Evolutionary conservation across 92 coral and sea anemone species (phyloP), one percentile per base, ranked within the genome.

Genomic region (Zoanthus gigantus): DNA sequence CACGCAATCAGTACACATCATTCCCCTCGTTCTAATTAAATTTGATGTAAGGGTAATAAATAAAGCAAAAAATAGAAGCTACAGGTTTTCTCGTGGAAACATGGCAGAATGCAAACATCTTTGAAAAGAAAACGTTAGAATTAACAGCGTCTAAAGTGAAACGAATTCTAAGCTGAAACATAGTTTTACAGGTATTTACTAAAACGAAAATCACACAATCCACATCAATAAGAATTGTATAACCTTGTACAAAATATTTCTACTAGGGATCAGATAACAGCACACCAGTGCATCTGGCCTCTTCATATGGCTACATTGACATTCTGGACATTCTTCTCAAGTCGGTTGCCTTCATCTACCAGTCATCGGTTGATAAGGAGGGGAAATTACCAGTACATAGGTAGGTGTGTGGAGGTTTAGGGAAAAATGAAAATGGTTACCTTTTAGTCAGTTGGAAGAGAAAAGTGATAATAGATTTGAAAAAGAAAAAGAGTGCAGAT

Each of bases 281-380:
- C 77, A 95, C 98, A 0, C 93, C 98, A 1, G 95, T 95, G 23
- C 98, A 95, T 44, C 76, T 95, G 71, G 98, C 98, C n/a, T 95
- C 96, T 30, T 95, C 98, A 18, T 95, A 95, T 84, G 98, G 98
- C 73, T 95, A 95, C 93, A 95, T 95, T 94, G 98, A 95, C 83
- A 95, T 95, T 44, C 93, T 95, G 67, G 98, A 95, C 72, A 93
- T 91, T 78, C 54, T 95, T 15, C 94, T 95, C 88, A 93, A 95
- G 86, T 95, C 98, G 8, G 98, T 95, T 13, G 96, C 98, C 5
- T 95, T 93, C 68, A 93, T 95, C 14, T 84, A 93, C 23, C 96
- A 95, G 42, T 95, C 98, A 17, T 92, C 98, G 23, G 93, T 93
- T 9, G 98, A 95, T 54, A 95, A 93, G 85, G 98, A 95, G 73